These are phyloP conservation scores for Sinhomidia bicolor DNA, from an alignment of 2,888 invertebrate genomes.

Conservation along the genomic window DNA sequence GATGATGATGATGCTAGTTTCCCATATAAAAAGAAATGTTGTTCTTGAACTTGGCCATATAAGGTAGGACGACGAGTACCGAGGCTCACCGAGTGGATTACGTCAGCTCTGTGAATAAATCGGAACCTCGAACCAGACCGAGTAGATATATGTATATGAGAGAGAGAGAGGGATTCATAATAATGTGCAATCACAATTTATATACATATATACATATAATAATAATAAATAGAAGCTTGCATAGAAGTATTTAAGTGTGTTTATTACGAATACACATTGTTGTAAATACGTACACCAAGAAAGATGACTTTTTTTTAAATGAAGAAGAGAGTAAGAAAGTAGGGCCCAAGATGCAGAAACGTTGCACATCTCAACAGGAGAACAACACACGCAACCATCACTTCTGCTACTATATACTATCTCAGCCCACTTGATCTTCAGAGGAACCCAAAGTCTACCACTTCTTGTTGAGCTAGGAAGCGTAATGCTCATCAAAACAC, in stretches of 20 bases:
- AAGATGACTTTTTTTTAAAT: not conserved
- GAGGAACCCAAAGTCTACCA: constrained; percentile 31
- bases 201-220: not conserved
- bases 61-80: constrained; percentile 80
- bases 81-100: constrained; percentile 80
- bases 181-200: not conserved
- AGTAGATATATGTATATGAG: too few relatives aligned
- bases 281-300: too few relatives aligned
- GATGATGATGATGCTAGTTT: constrained; percentile 76
- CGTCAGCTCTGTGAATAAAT: constrained; percentile 80
- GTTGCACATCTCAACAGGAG: constrained; percentile 1
- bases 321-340: constrained; percentile 11
- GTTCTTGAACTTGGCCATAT: constrained; percentile 81
- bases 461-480: constrained; percentile 27
- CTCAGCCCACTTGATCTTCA: constrained; percentile 47
- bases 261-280: not conserved
- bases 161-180: constrained; percentile 63
- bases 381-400: constrained; percentile 2
- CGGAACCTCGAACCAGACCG: constrained; percentile 78
- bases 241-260: not conserved
- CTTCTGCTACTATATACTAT: not conserved
- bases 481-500: not conserved
- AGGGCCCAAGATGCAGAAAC: constrained; percentile 4
- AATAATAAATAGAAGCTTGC: not conserved
- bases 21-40: constrained; percentile 76